Evolutionary conservation across 2,113 vertebrate genomes (phyloP), one percentile per base, ranked within the genome.

Genomic region (Pedetes capensis): DNA sequence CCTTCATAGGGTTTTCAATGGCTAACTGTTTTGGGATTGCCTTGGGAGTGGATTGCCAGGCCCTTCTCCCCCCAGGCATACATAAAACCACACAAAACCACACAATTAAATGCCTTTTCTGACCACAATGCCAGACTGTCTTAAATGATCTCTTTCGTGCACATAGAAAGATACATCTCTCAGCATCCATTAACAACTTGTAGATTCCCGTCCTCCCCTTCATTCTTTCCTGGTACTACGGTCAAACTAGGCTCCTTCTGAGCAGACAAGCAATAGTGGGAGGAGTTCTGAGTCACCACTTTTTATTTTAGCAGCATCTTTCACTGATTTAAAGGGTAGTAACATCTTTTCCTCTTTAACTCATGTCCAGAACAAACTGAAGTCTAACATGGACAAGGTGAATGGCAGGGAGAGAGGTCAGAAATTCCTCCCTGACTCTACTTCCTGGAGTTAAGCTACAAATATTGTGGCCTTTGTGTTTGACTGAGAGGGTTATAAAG

Each of bases 101-200:
- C 23, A 4, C 53, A 78, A 88, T 86, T 72, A 94, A 97, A 93
- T 78, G 79, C 89, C 49, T 74, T n/a, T 34, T 74, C 72, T 85
- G 69, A 91, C 78, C 74, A 69, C 74, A 93, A 44, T 89, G 68
- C 87, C 91, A 86, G 89, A 86, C 16, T 68, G 34, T 47, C 79
- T 93, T 91, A 84, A 93, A 72, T 47, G 14, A 4, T 74, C 32
- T 94, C 61, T 68, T 94, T 89, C 61, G 53, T 78, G 85, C 39
- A 59, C 51, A 12, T 66, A n/a, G 89, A 83, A 71, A 83, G 20
- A 81, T 17, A 14, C 32, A 29, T 90, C 57, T 90, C 47, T 88
- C 32, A 47, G 44, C 59, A 63, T 49, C 79, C 76, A 53, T 5
- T n/a, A 57, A 83, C 68, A 91, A 87, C 22, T 22, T 76, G 29